These are phyloP conservation scores for Acanthis flammea DNA, from an alignment of 2,797 vertebrate species.

Conservation along the genomic window DNA sequence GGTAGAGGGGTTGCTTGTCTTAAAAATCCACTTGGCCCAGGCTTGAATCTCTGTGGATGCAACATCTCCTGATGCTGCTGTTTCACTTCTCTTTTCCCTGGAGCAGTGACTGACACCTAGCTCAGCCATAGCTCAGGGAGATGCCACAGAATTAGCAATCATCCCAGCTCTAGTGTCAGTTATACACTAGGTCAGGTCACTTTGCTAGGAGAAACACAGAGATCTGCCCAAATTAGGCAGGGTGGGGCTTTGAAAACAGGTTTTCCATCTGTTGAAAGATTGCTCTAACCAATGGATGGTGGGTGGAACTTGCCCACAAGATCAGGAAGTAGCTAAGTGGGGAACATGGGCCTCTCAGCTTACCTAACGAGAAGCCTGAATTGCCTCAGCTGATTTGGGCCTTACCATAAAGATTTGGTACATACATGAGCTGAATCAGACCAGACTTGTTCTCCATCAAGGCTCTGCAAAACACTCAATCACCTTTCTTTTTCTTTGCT, in stretches of 20 bases:
- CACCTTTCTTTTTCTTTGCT: neutral
- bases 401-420: neutral
- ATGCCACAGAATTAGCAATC: neutral
- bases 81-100: neutral
- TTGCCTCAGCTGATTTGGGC: neutral
- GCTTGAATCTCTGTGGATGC: neutral
- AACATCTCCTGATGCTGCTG: neutral
- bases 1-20: fast-evolving
- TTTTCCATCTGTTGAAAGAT: constrained; percentile 20
- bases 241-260: neutral
- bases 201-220: neutral
- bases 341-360: neutral
- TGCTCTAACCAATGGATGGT: neutral
- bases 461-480: neutral
- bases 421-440: neutral
- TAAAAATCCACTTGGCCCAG: neutral
- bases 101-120: neutral
- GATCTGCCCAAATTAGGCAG: neutral
- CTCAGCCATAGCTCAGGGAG: neutral
- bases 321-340: constrained; percentile 15
- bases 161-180: neutral
- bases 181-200: neutral
- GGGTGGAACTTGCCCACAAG: constrained; percentile 1
- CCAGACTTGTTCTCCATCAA: neutral
- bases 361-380: neutral